phyloP scores from a whole-genome alignment of 2,797 vertebrate genomes.

The Kryptolebias ocellatus region DNA sequence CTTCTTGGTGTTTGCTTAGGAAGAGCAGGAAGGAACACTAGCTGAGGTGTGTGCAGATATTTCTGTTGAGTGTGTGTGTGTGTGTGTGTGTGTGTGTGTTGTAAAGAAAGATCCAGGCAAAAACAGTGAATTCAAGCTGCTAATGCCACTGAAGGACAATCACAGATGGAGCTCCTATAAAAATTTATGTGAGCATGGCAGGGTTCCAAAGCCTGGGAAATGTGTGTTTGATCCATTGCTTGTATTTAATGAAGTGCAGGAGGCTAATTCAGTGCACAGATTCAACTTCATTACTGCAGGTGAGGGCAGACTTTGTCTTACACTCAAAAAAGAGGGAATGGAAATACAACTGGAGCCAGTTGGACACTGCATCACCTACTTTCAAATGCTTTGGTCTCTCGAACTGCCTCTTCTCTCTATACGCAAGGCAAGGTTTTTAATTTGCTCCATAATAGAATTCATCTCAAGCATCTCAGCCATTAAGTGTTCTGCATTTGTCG shows the following conservation, averaged over 20 bases:
- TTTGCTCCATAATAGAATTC: slow-evolving; percentile 83
- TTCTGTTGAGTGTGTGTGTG: slow-evolving; percentile 33
- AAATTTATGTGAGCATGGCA: slow-evolving; percentile 84
- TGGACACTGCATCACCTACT: slow-evolving; percentile 67
- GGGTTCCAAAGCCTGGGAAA: slow-evolving; percentile 79
- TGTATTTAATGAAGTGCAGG: slow-evolving; percentile 82
- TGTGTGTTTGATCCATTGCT: slow-evolving; percentile 80
- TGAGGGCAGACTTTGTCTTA: slow-evolving; percentile 63
- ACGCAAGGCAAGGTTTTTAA: slow-evolving; percentile 78
- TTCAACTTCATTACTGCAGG: slow-evolving; percentile 81
- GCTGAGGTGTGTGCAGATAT: slow-evolving; percentile 19
- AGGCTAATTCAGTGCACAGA: slow-evolving; percentile 77
- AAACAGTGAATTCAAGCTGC: slow-evolving; percentile 70
- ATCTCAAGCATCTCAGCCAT: slow-evolving; percentile 80
- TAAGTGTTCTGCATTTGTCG: slow-evolving; percentile 80
- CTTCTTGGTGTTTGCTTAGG: slow-evolving; percentile 38
- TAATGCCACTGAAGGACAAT: slow-evolving; percentile 79
- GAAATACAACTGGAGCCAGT: slow-evolving; percentile 42
- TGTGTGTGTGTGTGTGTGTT: slow-evolving; percentile 38
- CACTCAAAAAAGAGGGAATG: slow-evolving; percentile 51
- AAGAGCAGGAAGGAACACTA: slow-evolving; percentile 43
- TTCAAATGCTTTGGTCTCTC: slow-evolving; percentile 55
- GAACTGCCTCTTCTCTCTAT: slow-evolving; percentile 62
- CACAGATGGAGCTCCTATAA: slow-evolving; percentile 81
- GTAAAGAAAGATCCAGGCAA: slow-evolving; percentile 52